phyloP scores from a whole-genome alignment of 2,888 invertebrate species.

The Iphiclides podalirius region DNA sequence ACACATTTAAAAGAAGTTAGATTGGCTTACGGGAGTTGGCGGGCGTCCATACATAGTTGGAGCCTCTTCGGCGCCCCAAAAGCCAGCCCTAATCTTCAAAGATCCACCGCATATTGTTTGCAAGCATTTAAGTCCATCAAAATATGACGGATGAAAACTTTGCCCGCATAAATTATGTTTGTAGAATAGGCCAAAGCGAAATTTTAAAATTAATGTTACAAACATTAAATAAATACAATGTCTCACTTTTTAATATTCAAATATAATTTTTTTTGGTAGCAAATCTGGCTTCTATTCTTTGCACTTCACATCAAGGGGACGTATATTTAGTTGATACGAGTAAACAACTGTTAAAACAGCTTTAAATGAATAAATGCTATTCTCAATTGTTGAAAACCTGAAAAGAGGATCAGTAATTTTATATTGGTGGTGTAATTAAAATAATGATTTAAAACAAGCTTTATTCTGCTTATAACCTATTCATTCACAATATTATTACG shows the following conservation, averaged over 20 bases:
- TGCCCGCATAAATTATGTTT: constrained; percentile 57
- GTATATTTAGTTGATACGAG: too few relatives aligned
- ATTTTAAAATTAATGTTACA: constrained; percentile 8
- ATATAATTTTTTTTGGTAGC: too few relatives aligned
- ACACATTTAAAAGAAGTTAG: constrained; percentile 80
- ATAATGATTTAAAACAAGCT: constrained; percentile 73
- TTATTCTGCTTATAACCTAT: constrained; percentile 69
- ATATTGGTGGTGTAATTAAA: too few relatives aligned
- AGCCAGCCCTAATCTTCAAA: constrained; percentile 71
- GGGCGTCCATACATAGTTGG: constrained; percentile 68
- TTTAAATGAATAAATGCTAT: too few relatives aligned
- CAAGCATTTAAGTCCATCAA: constrained; percentile 67
- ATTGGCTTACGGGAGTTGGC: constrained; percentile 78
- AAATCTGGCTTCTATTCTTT: too few relatives aligned
- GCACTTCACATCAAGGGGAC: too few relatives aligned
- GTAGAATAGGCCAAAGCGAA: not conserved
- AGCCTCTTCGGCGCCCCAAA: constrained; percentile 65
- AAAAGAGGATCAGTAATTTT: too few relatives aligned
- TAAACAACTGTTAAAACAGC: too few relatives aligned
- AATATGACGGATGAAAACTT: constrained; percentile 65
- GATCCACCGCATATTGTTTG: constrained; percentile 75
- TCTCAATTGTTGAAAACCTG: too few relatives aligned
- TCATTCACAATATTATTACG: constrained; percentile 54
- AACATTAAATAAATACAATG: too few relatives aligned
- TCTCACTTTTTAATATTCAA: too few relatives aligned